Evolutionary conservation across 2,797 vertebrate species (phyloP), one percentile per base, ranked within the genome.

Genomic region (Pipistrellus nathusii): DNA sequence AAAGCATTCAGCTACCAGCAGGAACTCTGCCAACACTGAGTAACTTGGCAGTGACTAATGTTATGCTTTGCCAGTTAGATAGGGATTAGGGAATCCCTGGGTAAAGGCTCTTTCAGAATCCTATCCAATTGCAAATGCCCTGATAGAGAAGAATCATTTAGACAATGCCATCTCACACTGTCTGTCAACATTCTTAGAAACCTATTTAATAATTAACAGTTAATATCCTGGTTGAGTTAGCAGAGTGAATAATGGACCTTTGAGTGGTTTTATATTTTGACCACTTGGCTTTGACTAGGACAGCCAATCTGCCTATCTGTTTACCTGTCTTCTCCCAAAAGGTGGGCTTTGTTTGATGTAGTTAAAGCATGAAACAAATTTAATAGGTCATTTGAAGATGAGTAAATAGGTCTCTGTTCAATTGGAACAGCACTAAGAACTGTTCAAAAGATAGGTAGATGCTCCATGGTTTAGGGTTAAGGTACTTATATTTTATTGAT

Each of bases 301-400:
- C 3, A 51, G 41, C 44, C 66, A 21, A 5, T 62, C 53, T 71
- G 38, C 53, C 23, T 41, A 41, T 41, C 38, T 77, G 20, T 83
- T 94, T 71, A 48, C 3, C 66, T 91, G 3, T 38, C 48, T 57
- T 92, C 46, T 90, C 15, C 55, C 44, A 11, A 27, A 88, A 69
- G 7, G n/a, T 62, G 41, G 32, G 12, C 12, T 88, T 93, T 90
- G 72, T 84, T 90, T 77, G 32, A 35, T 78, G 41, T 78, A 57
- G 17, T 59, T 82, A 90, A 88, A 88, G 9, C 32, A 57, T 80
- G 38, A 30, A 69, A 82, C 64, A 64, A 66, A 75, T 57, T 62
- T 83, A 81, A 35, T 75, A 76, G 23, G 35, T 88, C 11, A 57
- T 64, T 90, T 90, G 77, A 71, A 96, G 82, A 68, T 51, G 15